Percentiles rank a stretch among this genome's conserved stretches.
Evolutionary conservation across 1,140 invertebrate genomes (phyloP).

Genomic region (Physella acuta): DNA sequence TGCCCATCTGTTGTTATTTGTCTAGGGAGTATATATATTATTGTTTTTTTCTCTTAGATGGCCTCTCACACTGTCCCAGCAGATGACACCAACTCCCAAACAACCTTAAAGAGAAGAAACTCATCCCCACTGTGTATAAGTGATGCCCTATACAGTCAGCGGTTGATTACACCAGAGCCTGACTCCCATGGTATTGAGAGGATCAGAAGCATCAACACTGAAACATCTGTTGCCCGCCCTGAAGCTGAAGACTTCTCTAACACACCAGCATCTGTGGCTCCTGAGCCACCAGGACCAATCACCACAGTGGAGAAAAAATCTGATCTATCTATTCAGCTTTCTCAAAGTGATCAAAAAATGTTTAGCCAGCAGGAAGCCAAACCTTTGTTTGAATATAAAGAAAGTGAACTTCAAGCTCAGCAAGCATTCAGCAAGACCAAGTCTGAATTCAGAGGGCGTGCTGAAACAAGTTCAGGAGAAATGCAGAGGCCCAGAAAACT

Average conservation of each 20-base stretch:
- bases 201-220: no score
- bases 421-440: not conserved
- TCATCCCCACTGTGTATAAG: no score
- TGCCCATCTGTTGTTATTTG: no score
- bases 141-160: no score
- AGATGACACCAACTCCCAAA: no score
- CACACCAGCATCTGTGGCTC: not conserved
- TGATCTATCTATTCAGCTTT: conserved; percentile 4
- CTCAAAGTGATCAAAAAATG: not conserved
- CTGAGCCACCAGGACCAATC: not conserved
- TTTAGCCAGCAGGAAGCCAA: not conserved
- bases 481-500: not conserved
- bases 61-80: no score
- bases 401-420: not conserved
- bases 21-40: no score
- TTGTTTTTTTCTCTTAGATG: no score
- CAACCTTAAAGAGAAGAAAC: no score
- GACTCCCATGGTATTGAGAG: no score
- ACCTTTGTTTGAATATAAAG: not conserved
- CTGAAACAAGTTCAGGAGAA: not conserved
- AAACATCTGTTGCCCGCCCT: not conserved
- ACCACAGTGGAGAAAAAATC: conserved; percentile 6
- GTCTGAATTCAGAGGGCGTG: not conserved
- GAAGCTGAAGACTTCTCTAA: conserved; percentile 17
- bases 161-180: no score